Evolutionary conservation across 2,888 invertebrate genomes (phyloP), one percentile per base, ranked within the genome.

Genomic region (Endotricha flammealis): DNA sequence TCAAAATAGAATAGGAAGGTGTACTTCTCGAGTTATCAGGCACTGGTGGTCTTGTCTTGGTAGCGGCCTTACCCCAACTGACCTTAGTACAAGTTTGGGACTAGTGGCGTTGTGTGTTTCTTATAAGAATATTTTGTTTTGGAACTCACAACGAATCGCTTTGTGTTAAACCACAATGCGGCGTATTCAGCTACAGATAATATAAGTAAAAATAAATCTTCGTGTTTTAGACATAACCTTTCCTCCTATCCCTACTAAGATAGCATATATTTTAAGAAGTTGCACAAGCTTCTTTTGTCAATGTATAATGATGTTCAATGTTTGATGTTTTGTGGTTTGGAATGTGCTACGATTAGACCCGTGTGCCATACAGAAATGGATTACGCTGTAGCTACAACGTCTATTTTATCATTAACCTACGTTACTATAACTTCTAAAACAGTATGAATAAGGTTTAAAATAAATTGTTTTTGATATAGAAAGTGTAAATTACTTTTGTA

Each of bases 221-320:
- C n/a, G n/a, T n/a, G n/a, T n/a, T n/a, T n/a, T n/a, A n/a, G n/a
- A n/a, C n/a, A n/a, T n/a, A n/a, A n/a, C n/a, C 36, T 54, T 47
- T 54, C 59, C 34, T 65, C 50, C 65, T 48, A 39, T 60, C 81
- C 13, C 64, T 83, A 81, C 76, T 46, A 50, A 48, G 53, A 57
- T 62, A 63, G 60, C 60, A 60, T 66, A 74, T 62, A 67, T 76
- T 80, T 78, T 70, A 77, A 78, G 64, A 63, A 73, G 81, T 83
- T 83, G 76, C 80, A 66, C 79, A 81, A 85, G 76, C 68, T 78
- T 78, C 80, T 82, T 83, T 81, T 83, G 85, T 83, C 80, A 78
- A 79, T 77, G 77, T 80, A 76, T 81, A 82, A 82, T 78, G 81
- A 81, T 74, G 74, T 58, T 69, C 71, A 64, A 57, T 62, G 70